Evolutionary conservation across 30 jellyfish, hydroid and myxozoan genomes (phyloP), one percentile per base, ranked within the genome.

Genomic region (Turritopsis dohrnii): DNA sequence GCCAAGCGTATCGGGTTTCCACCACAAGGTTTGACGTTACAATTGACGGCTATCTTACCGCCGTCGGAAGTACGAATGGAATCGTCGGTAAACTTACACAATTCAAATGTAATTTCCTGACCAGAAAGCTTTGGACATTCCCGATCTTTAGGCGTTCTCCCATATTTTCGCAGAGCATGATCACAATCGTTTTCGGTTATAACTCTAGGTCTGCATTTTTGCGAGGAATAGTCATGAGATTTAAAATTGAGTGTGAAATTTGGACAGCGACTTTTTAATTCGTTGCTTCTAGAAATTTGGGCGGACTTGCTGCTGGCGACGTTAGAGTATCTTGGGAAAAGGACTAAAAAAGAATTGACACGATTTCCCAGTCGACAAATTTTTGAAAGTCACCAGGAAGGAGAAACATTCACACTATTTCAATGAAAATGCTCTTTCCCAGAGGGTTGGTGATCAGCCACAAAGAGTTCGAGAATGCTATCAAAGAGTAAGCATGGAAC

Each of bases 131-230:
- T 89, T 22, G 91, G 85, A 75, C 97, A 91, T 52, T 86, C 76
- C 29, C 89, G 87, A 83, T 82, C 85, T 28, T 76, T 86, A 4
- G 97, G 94, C 76, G 80, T 74, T 28, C 75, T 86, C 0, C 95
- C 95, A 81, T 91, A 91, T 28, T 81, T 66, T 13, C 90, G 91
- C 66, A 76, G 77, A 21, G 96, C 89, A 18, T 80, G 84, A n/a
- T 74, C 72, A 84, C 97, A 91, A 26, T 91, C 96, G 65, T 86
- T 89, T 53, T 86, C 94, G 53, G 73, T 79, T 29, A 86, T 82
- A 18, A 16, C 28, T 17, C 75, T 72, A 23, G 88, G 76, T 73
- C 82, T 74, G 75, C 96, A 89, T 53, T 85, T 69, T 69, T 69
- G 77, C 4, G 22, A 69, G 31, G 77, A 69, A 19, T 69, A 69